These are phyloP conservation scores for Diplodus sargus DNA, from an alignment of 2,797 vertebrate genomes.

Conservation along the genomic window DNA sequence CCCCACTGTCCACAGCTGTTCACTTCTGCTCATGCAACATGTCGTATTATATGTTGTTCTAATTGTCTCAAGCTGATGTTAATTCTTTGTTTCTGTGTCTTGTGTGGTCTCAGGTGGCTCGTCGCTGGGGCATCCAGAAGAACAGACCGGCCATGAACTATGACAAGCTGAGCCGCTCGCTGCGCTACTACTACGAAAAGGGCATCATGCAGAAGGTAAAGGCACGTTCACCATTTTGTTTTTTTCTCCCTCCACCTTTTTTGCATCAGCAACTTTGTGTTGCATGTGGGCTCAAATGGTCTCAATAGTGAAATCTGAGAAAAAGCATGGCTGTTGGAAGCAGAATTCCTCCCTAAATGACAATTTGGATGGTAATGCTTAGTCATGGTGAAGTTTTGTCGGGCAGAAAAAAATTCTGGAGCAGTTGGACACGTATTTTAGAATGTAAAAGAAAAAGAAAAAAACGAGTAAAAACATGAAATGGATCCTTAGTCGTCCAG, in stretches of 20 bases:
- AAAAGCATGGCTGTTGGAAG: background rate
- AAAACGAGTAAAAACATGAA: too few species aligned
- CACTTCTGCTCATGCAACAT: background rate
- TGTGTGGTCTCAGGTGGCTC: constrained; percentile 87
- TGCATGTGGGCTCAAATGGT: background rate
- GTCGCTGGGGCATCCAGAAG: constrained; percentile 98
- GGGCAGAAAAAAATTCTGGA: too few species aligned
- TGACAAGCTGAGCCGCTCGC: constrained; percentile 96
- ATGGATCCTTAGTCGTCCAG: too few species aligned
- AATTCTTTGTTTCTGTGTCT: background rate
- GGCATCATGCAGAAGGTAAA: constrained; percentile 89
- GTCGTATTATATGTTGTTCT: too few species aligned
- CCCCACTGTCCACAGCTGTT: background rate
- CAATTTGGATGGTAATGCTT: too few species aligned
- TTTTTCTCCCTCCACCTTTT: constrained; percentile 1
- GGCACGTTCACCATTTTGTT: constrained; percentile 74
- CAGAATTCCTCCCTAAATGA: too few species aligned
- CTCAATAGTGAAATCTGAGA: constrained; percentile 10
- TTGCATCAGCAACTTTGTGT: constrained; percentile 1
- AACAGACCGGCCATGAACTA: constrained; percentile 98
- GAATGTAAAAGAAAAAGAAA: too few species aligned
- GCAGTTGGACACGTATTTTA: too few species aligned
- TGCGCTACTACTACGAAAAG: constrained; percentile 96
- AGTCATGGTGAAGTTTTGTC: too few species aligned
- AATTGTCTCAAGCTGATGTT: too few species aligned